Conservation (phyloP, 2,113 vertebrate genomes). For the Phylloscopus whistleri region DNA sequence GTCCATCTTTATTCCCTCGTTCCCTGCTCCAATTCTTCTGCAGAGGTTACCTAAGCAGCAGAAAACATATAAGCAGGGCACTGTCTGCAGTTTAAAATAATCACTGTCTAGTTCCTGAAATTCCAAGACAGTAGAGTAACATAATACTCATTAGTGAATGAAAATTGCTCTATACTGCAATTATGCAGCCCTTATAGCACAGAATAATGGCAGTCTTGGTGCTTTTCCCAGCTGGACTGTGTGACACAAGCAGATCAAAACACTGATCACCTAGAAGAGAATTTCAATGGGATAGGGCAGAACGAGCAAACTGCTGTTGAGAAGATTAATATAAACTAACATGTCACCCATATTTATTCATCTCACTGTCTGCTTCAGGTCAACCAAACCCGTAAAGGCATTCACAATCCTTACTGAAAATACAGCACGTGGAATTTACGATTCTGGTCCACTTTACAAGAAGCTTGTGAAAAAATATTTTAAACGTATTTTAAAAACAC, state of each 20-base stretch:
- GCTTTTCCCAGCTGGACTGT: background rate
- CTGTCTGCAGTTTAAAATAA: background rate
- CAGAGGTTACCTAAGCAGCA: constrained; percentile 1
- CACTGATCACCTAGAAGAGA: background rate
- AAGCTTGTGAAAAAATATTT: background rate
- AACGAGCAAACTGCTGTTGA: background rate
- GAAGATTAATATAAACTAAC: background rate
- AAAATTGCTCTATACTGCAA: background rate
- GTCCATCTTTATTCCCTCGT: background rate
- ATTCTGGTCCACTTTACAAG: background rate
- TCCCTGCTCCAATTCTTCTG: background rate
- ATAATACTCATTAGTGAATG: background rate
- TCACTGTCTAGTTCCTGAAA: background rate
- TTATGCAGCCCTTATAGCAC: background rate
- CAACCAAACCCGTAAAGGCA: background rate
- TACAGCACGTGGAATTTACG: background rate
- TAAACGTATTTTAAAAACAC: background rate
- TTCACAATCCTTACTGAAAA: background rate
- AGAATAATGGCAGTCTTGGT: background rate
- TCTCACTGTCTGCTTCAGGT: background rate
- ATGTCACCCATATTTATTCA: background rate
- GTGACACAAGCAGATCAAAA: background rate
- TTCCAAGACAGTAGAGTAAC: background rate
- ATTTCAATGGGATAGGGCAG: background rate
- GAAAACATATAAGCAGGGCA: background rate